phyloP scores from a whole-genome alignment of 2,113 vertebrate species.

The Hippocampus comes region DNA sequence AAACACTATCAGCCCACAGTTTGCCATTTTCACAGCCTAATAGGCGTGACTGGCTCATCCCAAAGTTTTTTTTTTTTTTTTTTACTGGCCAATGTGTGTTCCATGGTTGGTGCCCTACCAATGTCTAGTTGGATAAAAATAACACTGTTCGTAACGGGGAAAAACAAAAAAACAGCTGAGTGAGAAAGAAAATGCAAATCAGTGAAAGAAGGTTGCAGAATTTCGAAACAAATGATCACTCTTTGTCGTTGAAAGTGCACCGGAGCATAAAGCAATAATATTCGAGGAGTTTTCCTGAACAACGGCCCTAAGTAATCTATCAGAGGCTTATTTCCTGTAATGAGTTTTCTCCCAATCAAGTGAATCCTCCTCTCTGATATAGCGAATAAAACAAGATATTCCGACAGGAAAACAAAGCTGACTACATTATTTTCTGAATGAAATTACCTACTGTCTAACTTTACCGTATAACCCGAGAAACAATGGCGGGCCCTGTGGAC shows the following conservation, averaged over 20 bases:
- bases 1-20: neutral
- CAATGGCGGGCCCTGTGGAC: slow-evolving; percentile 6
- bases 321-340: slow-evolving; percentile 69
- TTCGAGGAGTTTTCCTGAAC: slow-evolving; percentile 58
- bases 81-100: neutral
- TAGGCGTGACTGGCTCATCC: neutral
- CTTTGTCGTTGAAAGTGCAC: slow-evolving; percentile 55
- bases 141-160: neutral
- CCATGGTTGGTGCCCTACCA: neutral
- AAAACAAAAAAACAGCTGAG: neutral
- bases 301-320: slow-evolving; percentile 71
- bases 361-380: slow-evolving; percentile 58
- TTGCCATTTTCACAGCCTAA: neutral
- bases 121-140: neutral
- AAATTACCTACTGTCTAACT: slow-evolving; percentile 25
- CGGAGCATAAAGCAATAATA: slow-evolving; percentile 61
- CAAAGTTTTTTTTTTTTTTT: neutral
- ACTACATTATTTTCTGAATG: slow-evolving; percentile 47
- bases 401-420: slow-evolving; percentile 46
- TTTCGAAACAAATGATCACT: slow-evolving; percentile 50
- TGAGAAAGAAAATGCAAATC: neutral
- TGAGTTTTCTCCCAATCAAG: slow-evolving; percentile 66
- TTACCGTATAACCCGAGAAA: slow-evolving; percentile 8
- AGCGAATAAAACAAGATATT: slow-evolving; percentile 58
- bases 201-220: slow-evolving; percentile 31